A percentile compares a stretch with the other conserved stretches of the same genome.
Evolutionary conservation across 2,888 invertebrate species (phyloP).

Genomic region (Alcis repandata): DNA sequence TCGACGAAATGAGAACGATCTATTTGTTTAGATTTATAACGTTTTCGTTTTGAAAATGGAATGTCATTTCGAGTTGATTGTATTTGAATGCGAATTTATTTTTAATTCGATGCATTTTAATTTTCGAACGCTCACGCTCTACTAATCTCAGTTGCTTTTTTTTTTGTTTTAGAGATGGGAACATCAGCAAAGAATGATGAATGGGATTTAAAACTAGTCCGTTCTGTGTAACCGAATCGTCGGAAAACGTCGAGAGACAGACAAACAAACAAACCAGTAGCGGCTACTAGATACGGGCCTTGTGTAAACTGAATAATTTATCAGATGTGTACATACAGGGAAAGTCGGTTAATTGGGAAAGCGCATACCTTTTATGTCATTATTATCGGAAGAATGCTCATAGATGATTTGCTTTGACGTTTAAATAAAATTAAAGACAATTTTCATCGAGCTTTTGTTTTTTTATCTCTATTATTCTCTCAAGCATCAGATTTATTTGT

Average conservation of each 20-base stretch:
- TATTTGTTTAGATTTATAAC: slow-evolving; percentile 62
- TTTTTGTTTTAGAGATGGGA: slow-evolving; percentile 6
- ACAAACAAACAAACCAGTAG: slow-evolving; percentile 67
- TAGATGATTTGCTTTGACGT: slow-evolving; percentile 29
- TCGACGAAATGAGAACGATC: slow-evolving; percentile 66
- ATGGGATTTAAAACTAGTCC: slow-evolving; percentile 33
- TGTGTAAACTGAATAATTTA: slow-evolving; percentile 69
- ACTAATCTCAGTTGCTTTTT: not conserved
- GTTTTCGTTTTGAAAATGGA: slow-evolving; percentile 33
- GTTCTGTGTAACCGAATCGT: slow-evolving; percentile 29
- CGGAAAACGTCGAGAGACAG: slow-evolving; percentile 45
- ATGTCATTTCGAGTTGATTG: slow-evolving; percentile 33
- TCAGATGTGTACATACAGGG: slow-evolving; percentile 57
- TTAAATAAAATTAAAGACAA: slow-evolving; percentile 8
- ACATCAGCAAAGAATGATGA: slow-evolving; percentile 15
- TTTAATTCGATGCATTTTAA: slow-evolving; percentile 10
- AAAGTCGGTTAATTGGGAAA: slow-evolving; percentile 68
- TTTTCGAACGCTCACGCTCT: slow-evolving; percentile 2
- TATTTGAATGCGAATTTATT: slow-evolving; percentile 36
- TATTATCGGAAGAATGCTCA: slow-evolving; percentile 41
- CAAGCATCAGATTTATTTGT: not conserved
- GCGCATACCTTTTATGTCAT: slow-evolving; percentile 58
- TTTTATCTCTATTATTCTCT: not conserved
- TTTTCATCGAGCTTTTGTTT: not conserved
- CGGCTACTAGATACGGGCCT: slow-evolving; percentile 57